Evolutionary conservation across 2,888 invertebrate species (phyloP), one percentile per base, ranked within the genome.

Genomic region (Aphidoletes aphidimyza): DNA sequence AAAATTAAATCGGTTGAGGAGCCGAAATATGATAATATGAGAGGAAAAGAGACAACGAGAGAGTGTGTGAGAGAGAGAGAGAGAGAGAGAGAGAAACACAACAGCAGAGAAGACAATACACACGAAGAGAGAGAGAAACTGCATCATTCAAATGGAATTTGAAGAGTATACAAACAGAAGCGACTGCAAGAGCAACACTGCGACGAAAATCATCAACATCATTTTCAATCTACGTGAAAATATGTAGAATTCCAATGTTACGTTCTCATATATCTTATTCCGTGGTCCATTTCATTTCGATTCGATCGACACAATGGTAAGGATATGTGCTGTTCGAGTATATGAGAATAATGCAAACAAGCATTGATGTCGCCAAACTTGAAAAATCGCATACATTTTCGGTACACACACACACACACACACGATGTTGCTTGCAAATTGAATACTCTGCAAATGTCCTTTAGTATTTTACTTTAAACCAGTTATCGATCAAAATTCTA

Each of bases 211-310:
- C 69, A 69, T 69, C 69, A 30, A 34, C 69, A 69, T 69, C 34
- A 69, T 69, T 69, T 69, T 69, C 69, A 69, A 30, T 69, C 34
- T 5, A 69, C 69, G 69, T 69, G 69, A 69, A 69, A 69, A 69
- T 69, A 69, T 69, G 69, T 69, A 19, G 69, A 30, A 69, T 69
- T 69, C 69, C 69, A 69, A 69, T 34, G 69, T 1, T 14, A 30
- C 69, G 26, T 69, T 69, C 69, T 69, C 69, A 69, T 69, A 30
- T 69, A 69, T 30, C 69, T 69, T 69, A 69, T 69, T 69, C 30
- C 5, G 0, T 34, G 69, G 69, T 69, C 14, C 34, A 69, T 54
- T n/a, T n/a, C n/a, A n/a, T n/a, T n/a, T n/a, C n/a, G n/a, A n/a
- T n/a, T n/a, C n/a, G n/a, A n/a, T n/a, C n/a, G n/a, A n/a, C n/a